These are phyloP conservation scores for Rhinoraja longicauda DNA, from an alignment of 2,797 vertebrate species.

Conservation along the genomic window DNA sequence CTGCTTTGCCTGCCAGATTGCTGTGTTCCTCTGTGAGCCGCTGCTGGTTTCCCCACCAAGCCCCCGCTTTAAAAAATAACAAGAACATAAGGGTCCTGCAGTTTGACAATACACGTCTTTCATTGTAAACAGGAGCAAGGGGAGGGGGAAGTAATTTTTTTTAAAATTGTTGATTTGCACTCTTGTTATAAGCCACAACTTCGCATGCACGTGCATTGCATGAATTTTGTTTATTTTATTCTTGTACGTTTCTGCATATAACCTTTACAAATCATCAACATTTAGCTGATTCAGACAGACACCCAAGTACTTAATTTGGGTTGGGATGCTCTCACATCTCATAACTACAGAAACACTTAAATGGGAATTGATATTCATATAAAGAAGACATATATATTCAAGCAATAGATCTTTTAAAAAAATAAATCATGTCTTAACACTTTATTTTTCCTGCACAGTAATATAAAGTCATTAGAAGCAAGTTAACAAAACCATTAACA, in stretches of 20 bases:
- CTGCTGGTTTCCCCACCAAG: constrained; percentile 38
- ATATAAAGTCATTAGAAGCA: background rate
- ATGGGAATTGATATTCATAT: background rate
- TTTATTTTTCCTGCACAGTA: background rate
- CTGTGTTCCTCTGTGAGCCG: constrained; percentile 28
- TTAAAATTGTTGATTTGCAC: background rate
- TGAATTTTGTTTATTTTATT: background rate
- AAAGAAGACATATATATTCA: background rate
- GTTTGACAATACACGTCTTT: constrained; percentile 32
- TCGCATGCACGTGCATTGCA: background rate
- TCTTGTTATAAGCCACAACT: background rate
- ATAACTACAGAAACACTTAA: background rate
- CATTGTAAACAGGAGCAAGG: constrained; percentile 2
- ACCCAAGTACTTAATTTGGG: background rate
- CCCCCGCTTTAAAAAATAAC: constrained; percentile 39
- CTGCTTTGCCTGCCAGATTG: constrained; percentile 31
- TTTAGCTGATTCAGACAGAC: background rate
- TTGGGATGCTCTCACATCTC: background rate
- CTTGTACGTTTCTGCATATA: background rate
- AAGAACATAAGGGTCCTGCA: constrained; percentile 33
- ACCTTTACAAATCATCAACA: background rate
- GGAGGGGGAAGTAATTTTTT: background rate
- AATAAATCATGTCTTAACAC: background rate
- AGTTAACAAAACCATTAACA: background rate
- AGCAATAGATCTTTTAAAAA: background rate